Base-by-base conservation (phyloP, 1,140 invertebrate species). In the Neotoxoptera formosana region DNA sequence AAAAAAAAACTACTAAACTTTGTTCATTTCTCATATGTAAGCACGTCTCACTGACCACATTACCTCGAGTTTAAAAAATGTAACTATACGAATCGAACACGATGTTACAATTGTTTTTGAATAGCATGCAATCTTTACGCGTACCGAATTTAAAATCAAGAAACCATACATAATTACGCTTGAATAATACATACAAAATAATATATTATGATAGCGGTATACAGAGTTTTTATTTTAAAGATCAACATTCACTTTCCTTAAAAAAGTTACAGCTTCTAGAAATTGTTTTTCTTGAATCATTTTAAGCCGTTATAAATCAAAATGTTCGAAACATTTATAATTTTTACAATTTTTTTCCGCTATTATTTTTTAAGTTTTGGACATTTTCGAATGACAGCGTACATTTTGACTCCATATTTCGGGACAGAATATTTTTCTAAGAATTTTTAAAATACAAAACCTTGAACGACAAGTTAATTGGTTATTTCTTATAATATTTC, bases 1-100 rank as follows among this genome's bases (percentile, higher is more conserved):
- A 83, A 81, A 81, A 91, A 91, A 91, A 91, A 83, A 83, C n/a
- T 9, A 76, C 9, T 45, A 45, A 90, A 90, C 89, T 67, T 90
- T 90, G 53, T 67, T 67, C 36, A 90, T 90, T 90, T 67, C 89
- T 67, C 56, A n/a, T n/a, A 20, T 67, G 56, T 90, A 90, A 90
- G 67, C 56, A 90, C 53, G 53, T 67, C 45, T 90, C 20, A 76
- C n/a, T 83, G 36, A 90, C 41, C 56, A 21, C 36, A 60, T 60
- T 45, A 88, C 20, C 20, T 76, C n/a, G 30, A 14, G n/a, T 76
- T 76, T n/a, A n/a, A n/a, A 76, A 41, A 76, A 76, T 76, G n/a
- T n/a, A 34, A n/a, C 60, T 76, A 41, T 41, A n/a, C n/a, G 20
- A 51, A 51, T n/a, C 48, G n/a, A 23, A 51, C n/a, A 88, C n/a